Base-by-base conservation (phyloP, 2,888 invertebrate species). In the Lamproptera curius region DNA sequence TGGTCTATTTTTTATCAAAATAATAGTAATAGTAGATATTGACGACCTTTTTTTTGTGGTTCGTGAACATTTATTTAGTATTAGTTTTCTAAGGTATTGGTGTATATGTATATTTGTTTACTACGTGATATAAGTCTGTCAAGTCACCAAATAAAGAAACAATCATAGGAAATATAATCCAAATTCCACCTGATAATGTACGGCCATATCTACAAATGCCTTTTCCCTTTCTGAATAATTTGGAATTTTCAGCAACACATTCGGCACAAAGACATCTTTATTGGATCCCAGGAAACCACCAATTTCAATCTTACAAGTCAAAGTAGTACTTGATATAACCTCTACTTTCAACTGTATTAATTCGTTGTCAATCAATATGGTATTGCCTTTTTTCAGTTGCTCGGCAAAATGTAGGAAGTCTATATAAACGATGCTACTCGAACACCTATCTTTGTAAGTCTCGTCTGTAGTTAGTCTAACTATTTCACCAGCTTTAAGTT, bases 271-370 rank as follows among this genome's bases (percentile, higher is more conserved):
- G 0, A 86, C 83, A 47, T 85, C 84, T 55, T 77, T 85, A 26
- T 66, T 72, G 0, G 86, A 87, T 0, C 84, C 82, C 1, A 87
- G 55, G 1, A 63, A 47, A 1, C 86, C 87, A 2, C 86, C 86
- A 54, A 76, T 71, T 55, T 76, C 77, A 33, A 87, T 71, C 53
- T 67, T 78, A 41, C 87, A 87, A 0, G 85, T 86, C 10, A 85
- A 52, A 0, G 85, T 86, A 0, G 81, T 75, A 0, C 73, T 51
- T 0, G 86, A 83, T 52, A 86, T 76, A 11, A 84, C 63, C 55
- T 86, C 89, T 6, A 95, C 95, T 61, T 92, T 89, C n/a, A 96
- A 79, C 53, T 92, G 90, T 46, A 96, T 92, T 4, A 91, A 88
- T 52, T 95, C 96, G 74, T 96, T 94, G 57, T 90, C 90, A 3